Evolutionary conservation across 2,797 vertebrate species (phyloP).

Genomic region (Cyclopterus lumpus): DNA sequence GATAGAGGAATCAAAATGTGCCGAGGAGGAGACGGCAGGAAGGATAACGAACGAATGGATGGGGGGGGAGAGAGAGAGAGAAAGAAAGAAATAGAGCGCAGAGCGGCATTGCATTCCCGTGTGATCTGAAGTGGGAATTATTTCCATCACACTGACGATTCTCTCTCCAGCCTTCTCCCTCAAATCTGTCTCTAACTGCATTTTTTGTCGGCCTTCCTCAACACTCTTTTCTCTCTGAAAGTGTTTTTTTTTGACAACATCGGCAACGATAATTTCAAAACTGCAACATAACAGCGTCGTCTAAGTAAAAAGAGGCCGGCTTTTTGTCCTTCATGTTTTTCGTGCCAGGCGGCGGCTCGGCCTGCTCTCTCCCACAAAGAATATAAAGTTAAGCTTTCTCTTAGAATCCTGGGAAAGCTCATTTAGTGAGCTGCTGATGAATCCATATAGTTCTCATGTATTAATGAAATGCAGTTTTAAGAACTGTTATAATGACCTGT

Average conservation of each 20-base stretch:
- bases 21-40: conserved; percentile 5
- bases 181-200: not conserved
- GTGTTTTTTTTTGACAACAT: not conserved
- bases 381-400: conserved; percentile 1
- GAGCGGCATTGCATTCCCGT: conserved; percentile 39
- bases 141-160: conserved; percentile 65
- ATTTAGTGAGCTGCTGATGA: conserved; percentile 7
- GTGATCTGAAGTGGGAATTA: conserved; percentile 65
- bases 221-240: not conserved
- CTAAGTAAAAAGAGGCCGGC: no score
- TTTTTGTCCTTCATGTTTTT: not conserved
- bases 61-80: conserved; percentile 8
- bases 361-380: not conserved
- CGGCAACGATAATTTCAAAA: not conserved
- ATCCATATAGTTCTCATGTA: not conserved
- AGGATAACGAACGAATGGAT: conserved; percentile 25
- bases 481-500: not conserved
- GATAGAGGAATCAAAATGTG: conserved; percentile 9
- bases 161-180: conserved; percentile 30
- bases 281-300: not conserved
- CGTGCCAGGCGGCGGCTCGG: not conserved
- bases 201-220: not conserved
- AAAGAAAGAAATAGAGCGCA: conserved; percentile 24
- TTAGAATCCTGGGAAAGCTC: not conserved
- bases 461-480: conserved; percentile 4